Percentiles rank a stretch among this genome's conserved stretches.
Conservation (phyloP, 2,888 invertebrate genomes). For the Parnassius smintheus region DNA sequence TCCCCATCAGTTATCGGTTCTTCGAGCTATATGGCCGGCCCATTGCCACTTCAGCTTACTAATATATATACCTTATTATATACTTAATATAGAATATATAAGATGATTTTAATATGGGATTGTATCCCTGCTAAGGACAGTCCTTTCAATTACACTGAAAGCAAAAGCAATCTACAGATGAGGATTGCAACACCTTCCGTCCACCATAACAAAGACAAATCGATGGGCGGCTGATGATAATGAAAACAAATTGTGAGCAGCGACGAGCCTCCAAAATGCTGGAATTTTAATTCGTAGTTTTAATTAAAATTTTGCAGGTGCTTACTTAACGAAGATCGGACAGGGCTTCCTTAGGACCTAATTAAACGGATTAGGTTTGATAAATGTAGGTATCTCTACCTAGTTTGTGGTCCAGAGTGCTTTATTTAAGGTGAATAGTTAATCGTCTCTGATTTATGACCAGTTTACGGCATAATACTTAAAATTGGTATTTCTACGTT, state of each 20-base stretch:
- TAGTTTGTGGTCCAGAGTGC: conserved; percentile 6
- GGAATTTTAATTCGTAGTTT: conserved; percentile 23
- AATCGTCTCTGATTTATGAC: conserved; percentile 12
- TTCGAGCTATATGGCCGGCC: too few species aligned
- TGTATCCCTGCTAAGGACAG: background rate
- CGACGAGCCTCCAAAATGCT: conserved; percentile 14
- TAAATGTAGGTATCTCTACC: conserved; percentile 16
- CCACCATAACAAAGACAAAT: conserved; percentile 24
- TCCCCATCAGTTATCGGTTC: too few species aligned
- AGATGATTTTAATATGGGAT: background rate
- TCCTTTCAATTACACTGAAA: conserved; percentile 7
- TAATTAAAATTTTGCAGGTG: conserved; percentile 26
- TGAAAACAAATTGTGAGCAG: conserved; percentile 17
- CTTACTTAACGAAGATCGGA: conserved; percentile 9
- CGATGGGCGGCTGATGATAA: conserved; percentile 15
- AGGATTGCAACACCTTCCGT: background rate
- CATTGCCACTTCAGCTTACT: too few species aligned
- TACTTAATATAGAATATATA: too few species aligned
- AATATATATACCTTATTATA: too few species aligned
- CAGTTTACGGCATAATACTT: too few species aligned
- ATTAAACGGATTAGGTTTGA: conserved; percentile 25
- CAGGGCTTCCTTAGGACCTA: conserved; percentile 10
- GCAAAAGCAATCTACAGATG: conserved; percentile 16
- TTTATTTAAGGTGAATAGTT: conserved; percentile 2
- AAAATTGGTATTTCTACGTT: too few species aligned